Evolutionary conservation across 1,140 invertebrate genomes (phyloP).

Genomic region (Chelonus insularis): DNA sequence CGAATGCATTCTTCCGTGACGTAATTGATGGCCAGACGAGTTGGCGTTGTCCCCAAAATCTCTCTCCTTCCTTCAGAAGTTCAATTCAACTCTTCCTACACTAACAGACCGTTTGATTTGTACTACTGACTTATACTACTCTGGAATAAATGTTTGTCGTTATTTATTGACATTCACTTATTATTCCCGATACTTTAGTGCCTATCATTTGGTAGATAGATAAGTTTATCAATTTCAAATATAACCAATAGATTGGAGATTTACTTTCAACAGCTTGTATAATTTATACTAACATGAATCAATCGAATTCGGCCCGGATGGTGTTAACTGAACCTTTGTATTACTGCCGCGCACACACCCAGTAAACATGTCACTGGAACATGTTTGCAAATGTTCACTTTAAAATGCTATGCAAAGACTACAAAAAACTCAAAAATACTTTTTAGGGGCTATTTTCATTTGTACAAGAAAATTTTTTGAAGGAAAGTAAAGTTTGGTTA

Average conservation of each 20-base stretch:
- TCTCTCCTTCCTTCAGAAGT: slow-evolving; percentile 16
- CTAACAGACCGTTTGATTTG: not conserved
- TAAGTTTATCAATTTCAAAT: no score
- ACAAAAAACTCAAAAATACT: not conserved
- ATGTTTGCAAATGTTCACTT: slow-evolving; percentile 43
- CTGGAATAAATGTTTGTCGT: not conserved
- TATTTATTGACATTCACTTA: no score
- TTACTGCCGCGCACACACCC: slow-evolving; percentile 28
- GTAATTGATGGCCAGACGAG: slow-evolving; percentile 57
- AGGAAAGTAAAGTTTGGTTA: no score
- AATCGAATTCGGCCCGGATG: not conserved
- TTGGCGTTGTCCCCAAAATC: slow-evolving; percentile 22
- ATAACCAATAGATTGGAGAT: no score
- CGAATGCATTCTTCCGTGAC: slow-evolving; percentile 57
- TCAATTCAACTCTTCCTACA: not conserved
- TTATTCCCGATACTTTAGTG: no score
- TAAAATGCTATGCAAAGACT: slow-evolving; percentile 51
- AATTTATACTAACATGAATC: no score
- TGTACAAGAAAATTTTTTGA: no score
- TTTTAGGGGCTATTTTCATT: not conserved
- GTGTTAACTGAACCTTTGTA: slow-evolving; percentile 17
- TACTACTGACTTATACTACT: not conserved
- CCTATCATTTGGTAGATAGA: no score
- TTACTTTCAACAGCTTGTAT: no score
- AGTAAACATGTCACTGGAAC: slow-evolving; percentile 37